Percentiles rank a stretch among this genome's conserved stretches.
Evolutionary conservation across 2,113 vertebrate genomes (phyloP).

Genomic region (Arvicanthis niloticus): DNA sequence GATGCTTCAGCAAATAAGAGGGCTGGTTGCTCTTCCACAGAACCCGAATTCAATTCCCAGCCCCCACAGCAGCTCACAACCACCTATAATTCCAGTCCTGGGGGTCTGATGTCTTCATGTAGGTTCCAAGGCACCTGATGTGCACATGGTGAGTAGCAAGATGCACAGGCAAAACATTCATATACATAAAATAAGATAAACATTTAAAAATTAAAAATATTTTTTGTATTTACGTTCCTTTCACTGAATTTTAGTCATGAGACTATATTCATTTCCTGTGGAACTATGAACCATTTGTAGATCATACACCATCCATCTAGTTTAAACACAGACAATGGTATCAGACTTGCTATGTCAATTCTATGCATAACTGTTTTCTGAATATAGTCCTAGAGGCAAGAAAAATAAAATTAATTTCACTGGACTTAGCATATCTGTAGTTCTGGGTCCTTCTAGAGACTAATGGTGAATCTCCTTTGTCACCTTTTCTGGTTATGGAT

Average conservation of each 20-base stretch:
- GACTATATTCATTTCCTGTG: not conserved
- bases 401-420: not conserved
- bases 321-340: not conserved
- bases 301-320: not conserved
- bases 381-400: not conserved
- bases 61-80: not conserved
- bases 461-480: not conserved
- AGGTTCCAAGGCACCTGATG: not conserved
- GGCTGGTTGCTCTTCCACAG: not conserved
- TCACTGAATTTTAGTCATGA: constrained; percentile 13
- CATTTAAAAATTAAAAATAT: not conserved
- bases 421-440: not conserved
- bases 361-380: not conserved
- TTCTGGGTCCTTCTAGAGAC: not conserved
- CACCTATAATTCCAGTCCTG: not conserved
- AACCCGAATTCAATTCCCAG: no score
- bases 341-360: not conserved
- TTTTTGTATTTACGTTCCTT: constrained; percentile 15
- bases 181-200: not conserved
- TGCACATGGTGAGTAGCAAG: not conserved
- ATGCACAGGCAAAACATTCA: not conserved
- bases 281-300: not conserved
- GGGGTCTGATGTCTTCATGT: not conserved
- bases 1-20: not conserved
- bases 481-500: not conserved